A percentile compares a stretch with the other conserved stretches of the same genome.
Conservation (phyloP, 2,888 invertebrate species). For the Anthophora plumipes region DNA sequence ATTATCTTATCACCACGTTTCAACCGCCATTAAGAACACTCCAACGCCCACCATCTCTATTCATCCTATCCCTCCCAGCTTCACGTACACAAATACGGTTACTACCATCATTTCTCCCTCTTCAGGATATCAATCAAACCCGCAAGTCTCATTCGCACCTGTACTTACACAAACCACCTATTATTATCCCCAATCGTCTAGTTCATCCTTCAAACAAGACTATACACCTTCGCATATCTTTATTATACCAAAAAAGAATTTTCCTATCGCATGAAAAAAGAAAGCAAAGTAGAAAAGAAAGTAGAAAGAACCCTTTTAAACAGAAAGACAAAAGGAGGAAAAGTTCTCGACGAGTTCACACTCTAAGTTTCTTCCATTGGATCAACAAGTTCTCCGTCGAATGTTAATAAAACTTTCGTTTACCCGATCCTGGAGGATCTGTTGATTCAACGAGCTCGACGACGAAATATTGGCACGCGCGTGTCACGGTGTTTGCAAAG, state of each 20-base stretch:
- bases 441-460: slow-evolving; percentile 22
- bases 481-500: slow-evolving; percentile 2
- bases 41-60: not conserved
- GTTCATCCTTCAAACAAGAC: not conserved
- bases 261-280: too few species aligned
- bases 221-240: not conserved
- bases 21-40: not conserved
- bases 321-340: not conserved
- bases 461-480: slow-evolving; percentile 38
- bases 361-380: not conserved
- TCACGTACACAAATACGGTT: not conserved
- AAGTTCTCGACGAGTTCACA: not conserved
- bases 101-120: not conserved
- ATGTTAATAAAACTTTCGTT: slow-evolving; percentile 41
- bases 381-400: slow-evolving; percentile 50
- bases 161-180: not conserved
- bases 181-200: not conserved
- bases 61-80: not conserved
- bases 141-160: not conserved
- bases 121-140: slow-evolving; percentile 8
- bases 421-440: slow-evolving; percentile 20
- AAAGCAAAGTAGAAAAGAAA: not conserved
- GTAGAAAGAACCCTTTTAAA: not conserved
- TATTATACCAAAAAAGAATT: not conserved
- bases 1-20: not conserved